Evolutionary conservation across 2,113 vertebrate species (phyloP).

Genomic region (Dasypus novemcinctus): DNA sequence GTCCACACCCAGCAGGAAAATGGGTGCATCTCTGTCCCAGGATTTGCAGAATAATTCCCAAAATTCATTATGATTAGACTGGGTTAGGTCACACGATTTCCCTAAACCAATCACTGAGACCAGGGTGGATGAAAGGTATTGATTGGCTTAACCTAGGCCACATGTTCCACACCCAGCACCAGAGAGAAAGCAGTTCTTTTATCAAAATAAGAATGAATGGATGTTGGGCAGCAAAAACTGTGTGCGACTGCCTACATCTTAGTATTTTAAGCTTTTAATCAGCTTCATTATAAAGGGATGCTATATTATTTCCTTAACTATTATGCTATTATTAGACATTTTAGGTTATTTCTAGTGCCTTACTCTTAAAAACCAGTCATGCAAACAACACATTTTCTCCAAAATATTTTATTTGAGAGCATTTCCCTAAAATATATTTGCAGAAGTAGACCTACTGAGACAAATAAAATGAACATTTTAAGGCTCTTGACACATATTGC

Average conservation of each 20-base stretch:
- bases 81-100: background rate
- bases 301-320: background rate
- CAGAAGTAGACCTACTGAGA: background rate
- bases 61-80: background rate
- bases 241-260: background rate
- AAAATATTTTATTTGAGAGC: background rate
- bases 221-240: background rate
- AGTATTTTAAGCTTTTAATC: background rate
- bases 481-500: background rate
- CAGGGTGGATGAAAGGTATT: background rate
- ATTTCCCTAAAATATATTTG: constrained; percentile 32
- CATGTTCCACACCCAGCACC: background rate
- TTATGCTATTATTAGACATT: background rate
- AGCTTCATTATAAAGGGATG: background rate
- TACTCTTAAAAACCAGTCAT: background rate
- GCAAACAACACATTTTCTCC: background rate
- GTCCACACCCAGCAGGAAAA: background rate
- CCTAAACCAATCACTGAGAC: background rate
- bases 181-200: constrained; percentile 11
- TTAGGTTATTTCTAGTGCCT: constrained; percentile 1
- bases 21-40: background rate
- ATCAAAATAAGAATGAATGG: background rate
- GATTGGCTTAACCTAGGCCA: background rate
- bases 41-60: background rate
- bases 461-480: background rate